These are phyloP conservation scores for Drosophila sulfurigaster DNA, from an alignment of 1,140 invertebrate species.

Conservation along the genomic window DNA sequence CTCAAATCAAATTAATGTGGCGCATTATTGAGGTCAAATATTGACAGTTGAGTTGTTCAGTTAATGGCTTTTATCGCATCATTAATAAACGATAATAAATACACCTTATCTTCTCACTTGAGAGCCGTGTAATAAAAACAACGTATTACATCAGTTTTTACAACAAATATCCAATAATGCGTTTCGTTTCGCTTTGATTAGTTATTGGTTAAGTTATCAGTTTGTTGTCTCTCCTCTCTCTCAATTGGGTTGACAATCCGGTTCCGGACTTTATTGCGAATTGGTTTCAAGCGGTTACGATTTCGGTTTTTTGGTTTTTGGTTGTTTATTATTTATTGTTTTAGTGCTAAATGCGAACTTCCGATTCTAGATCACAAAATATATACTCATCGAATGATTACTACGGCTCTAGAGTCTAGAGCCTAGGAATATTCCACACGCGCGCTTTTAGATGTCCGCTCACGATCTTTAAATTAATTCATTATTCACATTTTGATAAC, in stretches of 20 bases:
- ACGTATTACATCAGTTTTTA: constrained; percentile 68
- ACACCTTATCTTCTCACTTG: constrained; percentile 22
- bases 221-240: background rate
- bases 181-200: constrained; percentile 8
- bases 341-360: constrained; percentile 9
- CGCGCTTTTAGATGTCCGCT: background rate
- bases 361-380: constrained; percentile 17
- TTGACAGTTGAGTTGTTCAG: constrained; percentile 53
- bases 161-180: constrained; percentile 8
- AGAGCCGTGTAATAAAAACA: constrained; percentile 66
- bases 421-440: constrained; percentile 40
- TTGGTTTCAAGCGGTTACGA: constrained; percentile 19
- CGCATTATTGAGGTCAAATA: constrained; percentile 66
- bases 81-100: constrained; percentile 73
- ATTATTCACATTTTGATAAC: constrained; percentile 17
- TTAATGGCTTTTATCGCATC: constrained; percentile 63
- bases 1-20: constrained; percentile 71
- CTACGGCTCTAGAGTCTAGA: constrained; percentile 3
- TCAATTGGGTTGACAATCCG: constrained; percentile 3
- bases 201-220: constrained; percentile 15
- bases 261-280: background rate
- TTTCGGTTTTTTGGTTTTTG: too few relatives aligned
- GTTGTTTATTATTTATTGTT: too few relatives aligned
- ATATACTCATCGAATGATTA: background rate
- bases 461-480: background rate